phyloP scores from a whole-genome alignment of 2,797 vertebrate species.

The Hippocampus kuda region DNA sequence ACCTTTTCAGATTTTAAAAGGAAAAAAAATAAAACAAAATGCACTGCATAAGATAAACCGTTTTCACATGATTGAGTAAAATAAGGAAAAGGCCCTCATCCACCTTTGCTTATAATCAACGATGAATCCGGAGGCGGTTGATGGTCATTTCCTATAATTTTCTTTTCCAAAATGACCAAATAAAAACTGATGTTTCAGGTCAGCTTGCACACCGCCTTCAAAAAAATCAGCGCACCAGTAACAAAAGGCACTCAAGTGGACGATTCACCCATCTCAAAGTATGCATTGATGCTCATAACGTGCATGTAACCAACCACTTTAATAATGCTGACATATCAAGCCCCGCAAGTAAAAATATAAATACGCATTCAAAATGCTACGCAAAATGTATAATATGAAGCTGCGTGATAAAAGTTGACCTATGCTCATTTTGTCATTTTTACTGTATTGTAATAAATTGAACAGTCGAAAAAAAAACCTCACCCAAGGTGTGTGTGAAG shows the following conservation, averaged over 20 bases:
- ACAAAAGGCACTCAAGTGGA: conserved; percentile 48
- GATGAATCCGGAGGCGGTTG: not conserved
- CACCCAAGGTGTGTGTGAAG: not conserved
- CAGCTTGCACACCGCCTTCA: not conserved
- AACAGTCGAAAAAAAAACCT: not conserved
- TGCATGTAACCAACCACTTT: conserved; percentile 15
- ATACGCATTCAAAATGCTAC: not conserved
- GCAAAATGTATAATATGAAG: not conserved
- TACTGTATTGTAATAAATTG: not conserved
- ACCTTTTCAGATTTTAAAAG: conserved; percentile 10
- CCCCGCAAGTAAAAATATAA: conserved; percentile 3
- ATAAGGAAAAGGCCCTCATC: conserved; percentile 41
- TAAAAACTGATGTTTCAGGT: not conserved
- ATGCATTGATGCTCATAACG: conserved; percentile 25
- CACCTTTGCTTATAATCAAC: conserved; percentile 26
- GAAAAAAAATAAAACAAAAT: conserved; percentile 34
- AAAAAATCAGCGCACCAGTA: not conserved
- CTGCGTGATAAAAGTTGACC: conserved; percentile 1
- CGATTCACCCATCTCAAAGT: conserved; percentile 22
- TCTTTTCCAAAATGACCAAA: not conserved
- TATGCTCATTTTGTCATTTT: not conserved
- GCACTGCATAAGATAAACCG: conserved; percentile 40
- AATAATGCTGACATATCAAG: not conserved
- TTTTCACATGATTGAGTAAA: conserved; percentile 36
- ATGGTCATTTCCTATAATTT: conserved; percentile 7